These are phyloP conservation scores for Chouioia cunea DNA, from an alignment of 2,888 invertebrate genomes.

Conservation along the genomic window DNA sequence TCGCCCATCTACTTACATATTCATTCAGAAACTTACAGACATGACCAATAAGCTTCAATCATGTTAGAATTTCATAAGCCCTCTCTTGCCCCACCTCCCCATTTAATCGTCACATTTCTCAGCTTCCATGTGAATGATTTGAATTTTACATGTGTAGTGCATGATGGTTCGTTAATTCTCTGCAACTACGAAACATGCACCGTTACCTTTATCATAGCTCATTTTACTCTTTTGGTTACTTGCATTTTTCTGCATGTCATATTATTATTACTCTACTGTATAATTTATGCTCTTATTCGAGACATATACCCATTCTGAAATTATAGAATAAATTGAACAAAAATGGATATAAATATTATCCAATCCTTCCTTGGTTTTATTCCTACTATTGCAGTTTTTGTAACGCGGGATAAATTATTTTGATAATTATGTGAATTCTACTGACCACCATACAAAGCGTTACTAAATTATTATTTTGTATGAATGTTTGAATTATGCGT, in stretches of 20 bases:
- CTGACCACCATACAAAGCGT: too few species aligned
- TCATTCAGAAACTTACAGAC: too few species aligned
- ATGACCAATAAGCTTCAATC: too few species aligned
- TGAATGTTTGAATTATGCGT: too few species aligned
- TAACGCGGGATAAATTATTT: not conserved
- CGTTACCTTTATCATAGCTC: constrained; percentile 24
- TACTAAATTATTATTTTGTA: too few species aligned
- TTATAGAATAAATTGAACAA: too few species aligned
- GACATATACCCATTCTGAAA: not conserved
- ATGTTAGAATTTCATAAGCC: too few species aligned
- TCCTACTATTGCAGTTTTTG: not conserved
- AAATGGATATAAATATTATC: not conserved
- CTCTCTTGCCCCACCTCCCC: too few species aligned
- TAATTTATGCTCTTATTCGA: constrained; percentile 8
- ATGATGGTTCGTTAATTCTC: constrained; percentile 22
- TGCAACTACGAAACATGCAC: constrained; percentile 28
- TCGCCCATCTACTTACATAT: too few species aligned
- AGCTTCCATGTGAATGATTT: not conserved
- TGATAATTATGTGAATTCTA: too few species aligned
- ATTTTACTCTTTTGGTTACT: constrained; percentile 3
- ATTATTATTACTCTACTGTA: constrained; percentile 22
- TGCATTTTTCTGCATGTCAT: constrained; percentile 20
- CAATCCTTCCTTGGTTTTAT: not conserved
- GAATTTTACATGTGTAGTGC: constrained; percentile 25
- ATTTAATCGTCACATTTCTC: not conserved